Evolutionary conservation across 2,797 vertebrate genomes (phyloP).

Genomic region (Gambusia yucatana): DNA sequence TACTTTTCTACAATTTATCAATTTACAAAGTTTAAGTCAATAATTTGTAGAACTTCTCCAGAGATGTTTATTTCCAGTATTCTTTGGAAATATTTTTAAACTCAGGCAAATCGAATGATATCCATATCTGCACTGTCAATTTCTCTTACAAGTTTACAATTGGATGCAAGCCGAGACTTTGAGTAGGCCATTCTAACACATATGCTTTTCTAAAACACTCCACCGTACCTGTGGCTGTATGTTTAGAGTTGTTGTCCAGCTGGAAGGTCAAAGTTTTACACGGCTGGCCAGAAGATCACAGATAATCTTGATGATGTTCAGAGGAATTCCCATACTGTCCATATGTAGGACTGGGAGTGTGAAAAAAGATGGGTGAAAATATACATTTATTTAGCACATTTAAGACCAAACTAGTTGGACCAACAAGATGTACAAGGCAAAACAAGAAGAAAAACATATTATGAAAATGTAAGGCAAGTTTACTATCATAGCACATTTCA

Average conservation of each 20-base stretch:
- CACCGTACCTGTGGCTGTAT: neutral
- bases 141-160: neutral
- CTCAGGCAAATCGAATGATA: neutral
- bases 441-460: neutral
- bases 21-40: neutral
- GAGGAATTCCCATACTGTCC: neutral
- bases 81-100: neutral
- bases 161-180: neutral
- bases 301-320: neutral
- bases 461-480: neutral
- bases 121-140: neutral
- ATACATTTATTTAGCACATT: neutral
- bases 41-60: neutral
- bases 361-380: neutral
- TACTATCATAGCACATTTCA: no score
- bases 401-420: neutral
- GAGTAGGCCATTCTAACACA: neutral
- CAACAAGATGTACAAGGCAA: neutral
- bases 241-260: neutral
- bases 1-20: neutral
- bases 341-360: neutral
- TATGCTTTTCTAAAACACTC: neutral
- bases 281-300: neutral
- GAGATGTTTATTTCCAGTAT: neutral
- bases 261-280: neutral